Percentiles rank a stretch among this genome's conserved stretches.
Conservation (phyloP, 2,888 invertebrate species). For the Drosophila conformis region DNA sequence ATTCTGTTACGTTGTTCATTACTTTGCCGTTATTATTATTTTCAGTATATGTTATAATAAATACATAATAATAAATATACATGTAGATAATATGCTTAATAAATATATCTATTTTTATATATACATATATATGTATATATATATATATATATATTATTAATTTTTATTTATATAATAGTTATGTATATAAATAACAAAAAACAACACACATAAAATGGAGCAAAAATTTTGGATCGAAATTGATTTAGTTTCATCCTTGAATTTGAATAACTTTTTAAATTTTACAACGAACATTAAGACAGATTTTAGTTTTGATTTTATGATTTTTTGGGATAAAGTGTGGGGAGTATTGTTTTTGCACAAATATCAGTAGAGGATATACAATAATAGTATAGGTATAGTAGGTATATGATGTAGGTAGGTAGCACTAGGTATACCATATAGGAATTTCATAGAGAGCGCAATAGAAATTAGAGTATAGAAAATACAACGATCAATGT, state of each 20-base stretch:
- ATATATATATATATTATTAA: constrained; percentile 24
- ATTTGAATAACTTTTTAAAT: constrained; percentile 57
- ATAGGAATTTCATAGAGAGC: constrained; percentile 53
- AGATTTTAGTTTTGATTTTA: constrained; percentile 22
- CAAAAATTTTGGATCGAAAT: constrained; percentile 70
- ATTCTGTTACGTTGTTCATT: constrained; percentile 70
- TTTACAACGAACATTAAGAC: constrained; percentile 70
- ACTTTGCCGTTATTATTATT: constrained; percentile 44
- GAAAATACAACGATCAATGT: constrained; percentile 45
- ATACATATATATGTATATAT: constrained; percentile 35
- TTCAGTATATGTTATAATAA: constrained; percentile 79
- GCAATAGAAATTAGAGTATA: constrained; percentile 41
- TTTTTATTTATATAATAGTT: constrained; percentile 76
- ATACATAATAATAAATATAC: constrained; percentile 82
- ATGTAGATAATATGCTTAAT: constrained; percentile 82
- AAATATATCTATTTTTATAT: constrained; percentile 74
- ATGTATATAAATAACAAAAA: constrained; percentile 83
- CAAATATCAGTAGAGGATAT: constrained; percentile 65
- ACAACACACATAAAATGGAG: constrained; percentile 83
- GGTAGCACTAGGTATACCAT: constrained; percentile 37
- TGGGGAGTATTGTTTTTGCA: constrained; percentile 72
- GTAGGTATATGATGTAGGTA: constrained; percentile 36
- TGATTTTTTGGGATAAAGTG: constrained; percentile 48
- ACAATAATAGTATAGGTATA: constrained; percentile 61
- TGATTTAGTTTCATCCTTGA: constrained; percentile 46